Percentiles rank a stretch among this genome's conserved stretches.
These are phyloP conservation scores for Mythimna albipuncta DNA, from an alignment of 2,888 invertebrate genomes.

Conservation along the genomic window DNA sequence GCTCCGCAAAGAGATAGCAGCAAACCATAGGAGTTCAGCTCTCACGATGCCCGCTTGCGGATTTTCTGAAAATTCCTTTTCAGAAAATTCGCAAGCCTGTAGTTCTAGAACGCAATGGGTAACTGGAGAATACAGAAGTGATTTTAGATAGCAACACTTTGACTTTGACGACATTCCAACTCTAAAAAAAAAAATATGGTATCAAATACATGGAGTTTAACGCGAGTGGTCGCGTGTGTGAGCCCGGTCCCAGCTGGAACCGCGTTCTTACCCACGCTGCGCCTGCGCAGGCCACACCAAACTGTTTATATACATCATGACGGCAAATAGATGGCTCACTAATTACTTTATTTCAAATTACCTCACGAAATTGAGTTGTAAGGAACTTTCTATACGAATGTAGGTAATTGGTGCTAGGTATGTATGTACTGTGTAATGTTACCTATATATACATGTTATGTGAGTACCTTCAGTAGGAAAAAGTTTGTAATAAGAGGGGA, in stretches of 20 bases:
- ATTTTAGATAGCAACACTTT: too few relatives aligned
- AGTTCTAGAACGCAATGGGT: too few relatives aligned
- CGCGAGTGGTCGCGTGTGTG: conserved; percentile 56
- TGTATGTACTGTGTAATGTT: neutral
- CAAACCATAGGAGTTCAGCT: too few relatives aligned
- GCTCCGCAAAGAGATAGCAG: too few relatives aligned
- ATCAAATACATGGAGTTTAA: conserved; percentile 45
- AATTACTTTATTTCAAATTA: conserved; percentile 63
- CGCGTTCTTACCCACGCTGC: conserved; percentile 68
- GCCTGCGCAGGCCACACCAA: conserved; percentile 51
- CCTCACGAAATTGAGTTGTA: conserved; percentile 33
- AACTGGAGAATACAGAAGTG: too few relatives aligned
- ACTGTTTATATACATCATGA: conserved; percentile 64
- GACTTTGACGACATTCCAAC: too few relatives aligned
- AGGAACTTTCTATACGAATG: conserved; percentile 5
- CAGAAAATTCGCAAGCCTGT: too few relatives aligned
- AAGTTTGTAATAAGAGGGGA: neutral
- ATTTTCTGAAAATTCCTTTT: too few relatives aligned
- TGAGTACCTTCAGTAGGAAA: neutral
- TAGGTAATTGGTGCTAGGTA: neutral
- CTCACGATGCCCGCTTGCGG: too few relatives aligned
- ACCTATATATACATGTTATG: neutral
- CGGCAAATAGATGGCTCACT: conserved; percentile 64
- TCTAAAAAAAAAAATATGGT: conserved; percentile 5
- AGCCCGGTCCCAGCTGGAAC: conserved; percentile 66